Evolutionary conservation across 2,113 vertebrate genomes (phyloP), one percentile per base, ranked within the genome.

Genomic region (Chamaea fasciata): DNA sequence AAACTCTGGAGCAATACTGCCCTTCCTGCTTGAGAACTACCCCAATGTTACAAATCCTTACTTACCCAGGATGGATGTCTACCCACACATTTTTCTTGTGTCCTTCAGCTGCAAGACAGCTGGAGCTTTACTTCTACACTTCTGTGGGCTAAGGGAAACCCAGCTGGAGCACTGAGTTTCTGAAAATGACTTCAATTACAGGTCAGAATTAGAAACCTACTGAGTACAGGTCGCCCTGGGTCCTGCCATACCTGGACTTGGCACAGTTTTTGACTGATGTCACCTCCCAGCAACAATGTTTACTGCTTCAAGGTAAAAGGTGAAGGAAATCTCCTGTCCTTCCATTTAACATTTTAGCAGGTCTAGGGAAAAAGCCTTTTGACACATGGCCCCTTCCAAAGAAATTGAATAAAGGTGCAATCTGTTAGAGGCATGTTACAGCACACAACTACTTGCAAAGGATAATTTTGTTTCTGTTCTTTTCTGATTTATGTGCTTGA

Each of bases 281-380:
- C 88, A 71, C 83, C 46, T 90, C 69, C 63, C 55, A 89, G 77
- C 63, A 82, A 8, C 83, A 84, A 42, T 46, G 77, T 91, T 96
- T 89, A 94, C 83, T 94, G 83, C 94, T 92, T 59, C 22, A 50
- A 87, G 91, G 78, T 55, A 92, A 96, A 92, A 96, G 88, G 86
- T 87, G 80, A 89, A 92, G 62, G 70, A 92, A 94, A 82, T 79
- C 76, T 26, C 60, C 89, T 94, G 69, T 85, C 78, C 84, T 94
- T 91, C 75, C 81, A 91, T 63, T 93, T 86, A 89, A 57, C 73
- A 50, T 90, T 85, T 89, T 41, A 96, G 89, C 91, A 68, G 87
- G 92, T 74, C 44, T 53, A 79, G 89, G 87, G 69, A 70, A 93
- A 94, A 93, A 94, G 35, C 86, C 70, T 91, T 87, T 74, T 95